Conservation (phyloP, 64 coral and sea anemone species). For the Trachythela sp. region DNA sequence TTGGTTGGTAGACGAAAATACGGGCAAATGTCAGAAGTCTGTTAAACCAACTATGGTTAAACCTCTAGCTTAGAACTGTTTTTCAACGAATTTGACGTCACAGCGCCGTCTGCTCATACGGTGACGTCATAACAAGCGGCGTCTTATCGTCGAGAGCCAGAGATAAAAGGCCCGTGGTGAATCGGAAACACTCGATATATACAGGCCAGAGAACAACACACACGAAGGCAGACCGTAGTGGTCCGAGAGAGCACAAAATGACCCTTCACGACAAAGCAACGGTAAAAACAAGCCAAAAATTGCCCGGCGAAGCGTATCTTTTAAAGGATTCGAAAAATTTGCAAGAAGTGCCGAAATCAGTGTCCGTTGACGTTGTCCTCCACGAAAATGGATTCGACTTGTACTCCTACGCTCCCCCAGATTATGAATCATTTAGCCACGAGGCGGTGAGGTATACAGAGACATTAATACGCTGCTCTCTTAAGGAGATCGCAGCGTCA, state of each 20-base stretch:
- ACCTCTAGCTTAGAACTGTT: no score
- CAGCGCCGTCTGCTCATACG: background rate
- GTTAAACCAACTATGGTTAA: no score
- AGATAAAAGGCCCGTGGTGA: background rate
- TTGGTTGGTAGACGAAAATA: no score
- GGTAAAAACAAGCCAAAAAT: background rate
- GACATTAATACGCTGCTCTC: slow-evolving; percentile 9
- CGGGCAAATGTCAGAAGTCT: no score
- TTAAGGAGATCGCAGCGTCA: background rate
- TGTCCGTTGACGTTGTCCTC: background rate
- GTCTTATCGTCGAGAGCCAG: background rate
- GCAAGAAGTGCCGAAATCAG: background rate
- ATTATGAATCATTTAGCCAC: background rate
- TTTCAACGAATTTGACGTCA: no score
- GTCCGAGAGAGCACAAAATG: background rate
- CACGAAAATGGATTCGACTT: background rate
- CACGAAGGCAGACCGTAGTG: background rate
- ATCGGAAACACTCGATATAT: background rate
- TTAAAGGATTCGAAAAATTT: background rate
- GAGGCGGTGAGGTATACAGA: background rate
- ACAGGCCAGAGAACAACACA: background rate
- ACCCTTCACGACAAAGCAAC: background rate
- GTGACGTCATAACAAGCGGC: background rate
- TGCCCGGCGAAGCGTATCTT: background rate
- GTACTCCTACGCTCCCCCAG: background rate